Conservation (phyloP, 2,797 vertebrate genomes). For the Danio tinwini region DNA sequence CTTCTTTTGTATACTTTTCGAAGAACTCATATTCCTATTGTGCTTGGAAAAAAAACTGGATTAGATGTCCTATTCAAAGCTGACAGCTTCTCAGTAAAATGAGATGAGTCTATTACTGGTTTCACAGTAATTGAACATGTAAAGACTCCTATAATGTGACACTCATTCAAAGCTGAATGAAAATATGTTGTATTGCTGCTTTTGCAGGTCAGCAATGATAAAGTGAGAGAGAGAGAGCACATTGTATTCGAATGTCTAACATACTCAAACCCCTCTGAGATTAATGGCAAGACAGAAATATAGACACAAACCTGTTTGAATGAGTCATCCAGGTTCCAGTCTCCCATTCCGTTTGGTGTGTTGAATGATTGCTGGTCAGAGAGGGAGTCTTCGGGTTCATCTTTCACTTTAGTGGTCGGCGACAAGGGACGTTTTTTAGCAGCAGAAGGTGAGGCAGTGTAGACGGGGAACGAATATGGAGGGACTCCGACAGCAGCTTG, state of each 20-base stretch:
- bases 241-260: conserved; percentile 3
- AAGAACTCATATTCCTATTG: background rate
- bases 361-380: conserved; percentile 70
- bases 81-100: background rate
- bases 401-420: conserved; percentile 69
- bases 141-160: conserved; percentile 19
- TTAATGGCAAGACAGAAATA: background rate
- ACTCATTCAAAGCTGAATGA: background rate
- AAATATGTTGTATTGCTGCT: conserved; percentile 33
- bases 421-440: conserved; percentile 65
- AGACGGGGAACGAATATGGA: conserved; percentile 67
- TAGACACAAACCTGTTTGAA: conserved; percentile 65
- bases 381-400: conserved; percentile 80
- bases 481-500: conserved; percentile 59
- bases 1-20: background rate
- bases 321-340: conserved; percentile 86
- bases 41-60: background rate
- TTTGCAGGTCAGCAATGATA: conserved; percentile 7
- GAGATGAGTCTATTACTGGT: background rate
- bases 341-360: conserved; percentile 75
- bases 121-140: conserved; percentile 15
- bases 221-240: background rate
- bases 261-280: background rate
- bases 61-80: conserved; percentile 8
- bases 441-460: conserved; percentile 58